Base-by-base conservation (phyloP, 2,797 vertebrate genomes). In the Moxostoma hubbsi region DNA sequence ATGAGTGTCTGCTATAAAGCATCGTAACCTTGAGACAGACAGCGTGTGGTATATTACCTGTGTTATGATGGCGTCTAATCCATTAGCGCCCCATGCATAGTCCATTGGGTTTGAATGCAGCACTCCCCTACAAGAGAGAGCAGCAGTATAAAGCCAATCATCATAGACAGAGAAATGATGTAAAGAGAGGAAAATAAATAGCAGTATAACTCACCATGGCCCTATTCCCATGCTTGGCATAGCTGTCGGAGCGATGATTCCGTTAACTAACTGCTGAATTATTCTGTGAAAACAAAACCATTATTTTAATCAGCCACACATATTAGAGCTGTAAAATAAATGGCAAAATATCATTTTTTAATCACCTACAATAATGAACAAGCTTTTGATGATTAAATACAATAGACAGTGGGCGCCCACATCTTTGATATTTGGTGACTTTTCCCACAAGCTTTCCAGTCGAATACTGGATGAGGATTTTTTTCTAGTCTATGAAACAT, bases 61-160 rank as follows among this genome's bases (percentile, higher is more conserved):
- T 16, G 98, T 99, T 82, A 99, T 99, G 84, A 99, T 98, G 1
- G 96, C 94, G 73, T 99, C 98, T 77, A 99, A 92, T 81, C 98
- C 98, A 0, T 98, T 98, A 83, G 96, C 96, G 51, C 97, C 97
- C 98, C 98, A 99, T 2, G 97, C 98, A 0, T 99, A 99, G 90
- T 99, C 97, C 97, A 98, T 97, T 6, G 98, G 98, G 89, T 96
- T 98, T 13, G 98, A 99, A 91, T 99, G 98, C 84, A 99, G 87
- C 91, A 98, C 94, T 45, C 96, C 97, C 98, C 98, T 99, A 64
- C 66, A 82, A 79, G 15, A 63, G 1, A 18, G 12, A 45, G 9
- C 9, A 70, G 46, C 50, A 36, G 16, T 54, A 9, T 49, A 18
- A 49, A 9, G n/a, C 9, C 12, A 11, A 9, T 13, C 5, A n/a